phyloP scores from a whole-genome alignment of 2,888 invertebrate species.

The Xanthorhoe designata region DNA sequence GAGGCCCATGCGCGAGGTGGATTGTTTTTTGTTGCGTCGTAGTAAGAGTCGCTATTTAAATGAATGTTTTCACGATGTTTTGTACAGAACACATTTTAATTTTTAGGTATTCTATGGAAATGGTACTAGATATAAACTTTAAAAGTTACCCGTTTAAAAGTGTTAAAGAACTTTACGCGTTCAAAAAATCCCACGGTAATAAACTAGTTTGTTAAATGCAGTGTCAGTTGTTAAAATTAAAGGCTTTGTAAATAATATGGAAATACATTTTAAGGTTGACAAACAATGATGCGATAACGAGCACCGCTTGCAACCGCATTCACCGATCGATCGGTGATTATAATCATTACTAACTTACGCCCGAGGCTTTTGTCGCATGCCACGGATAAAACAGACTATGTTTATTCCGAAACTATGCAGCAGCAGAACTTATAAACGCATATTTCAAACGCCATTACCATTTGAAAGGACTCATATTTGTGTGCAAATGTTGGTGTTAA shows the following conservation, averaged over 20 bases:
- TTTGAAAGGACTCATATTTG: no score
- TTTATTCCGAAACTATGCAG: neutral
- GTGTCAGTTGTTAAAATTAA: neutral
- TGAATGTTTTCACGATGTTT: no score
- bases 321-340: conserved; percentile 30
- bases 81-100: no score
- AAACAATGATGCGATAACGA: conserved; percentile 58
- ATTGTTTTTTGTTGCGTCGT: no score
- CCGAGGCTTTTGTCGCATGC: neutral
- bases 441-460: no score
- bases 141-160: no score
- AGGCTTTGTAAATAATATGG: conserved; percentile 2
- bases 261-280: conserved; percentile 18
- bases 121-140: no score
- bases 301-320: conserved; percentile 51
- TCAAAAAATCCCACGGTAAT: neutral
- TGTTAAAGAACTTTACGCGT: no score
- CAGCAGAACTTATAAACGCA: neutral
- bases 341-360: conserved; percentile 46
- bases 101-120: no score
- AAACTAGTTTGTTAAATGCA: neutral
- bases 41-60: no score
- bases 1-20: no score
- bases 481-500: no score
- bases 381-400: neutral